phyloP scores from a whole-genome alignment of 2,797 vertebrate species.

The Microctenopoma stevenorrisi region DNA sequence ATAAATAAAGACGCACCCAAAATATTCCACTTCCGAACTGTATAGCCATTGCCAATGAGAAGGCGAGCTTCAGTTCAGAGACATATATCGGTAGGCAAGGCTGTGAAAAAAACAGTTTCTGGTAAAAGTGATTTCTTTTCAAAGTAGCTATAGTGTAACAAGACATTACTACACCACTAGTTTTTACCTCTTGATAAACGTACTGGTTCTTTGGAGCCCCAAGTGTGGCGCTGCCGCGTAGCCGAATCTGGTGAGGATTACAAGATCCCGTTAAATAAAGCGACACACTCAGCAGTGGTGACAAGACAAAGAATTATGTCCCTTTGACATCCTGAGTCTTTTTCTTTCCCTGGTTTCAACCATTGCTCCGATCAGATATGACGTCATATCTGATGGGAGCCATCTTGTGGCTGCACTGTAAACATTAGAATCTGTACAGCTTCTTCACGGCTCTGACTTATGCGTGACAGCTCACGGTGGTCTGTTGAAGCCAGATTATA shows the following conservation, averaged over 20 bases:
- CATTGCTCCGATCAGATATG: neutral
- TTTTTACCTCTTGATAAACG: slow-evolving; percentile 77
- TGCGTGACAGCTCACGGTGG: too few relatives aligned
- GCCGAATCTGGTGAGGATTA: slow-evolving; percentile 60
- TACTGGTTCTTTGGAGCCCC: slow-evolving; percentile 80
- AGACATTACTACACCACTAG: neutral
- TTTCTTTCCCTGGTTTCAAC: neutral
- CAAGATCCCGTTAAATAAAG: neutral
- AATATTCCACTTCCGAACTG: slow-evolving; percentile 79
- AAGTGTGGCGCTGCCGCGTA: slow-evolving; percentile 74
- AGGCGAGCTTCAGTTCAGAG: slow-evolving; percentile 74
- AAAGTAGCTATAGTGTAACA: neutral
- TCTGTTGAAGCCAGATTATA: too few relatives aligned
- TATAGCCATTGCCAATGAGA: slow-evolving; percentile 73
- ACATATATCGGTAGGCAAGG: slow-evolving; percentile 77
- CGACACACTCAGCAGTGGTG: neutral
- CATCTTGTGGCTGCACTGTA: too few relatives aligned
- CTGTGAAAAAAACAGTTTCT: slow-evolving; percentile 39
- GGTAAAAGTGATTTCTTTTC: slow-evolving; percentile 5
- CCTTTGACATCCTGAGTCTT: neutral
- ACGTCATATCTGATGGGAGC: too few relatives aligned
- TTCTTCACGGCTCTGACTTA: too few relatives aligned
- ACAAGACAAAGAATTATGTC: neutral
- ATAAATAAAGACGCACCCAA: slow-evolving; percentile 60
- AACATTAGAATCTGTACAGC: too few relatives aligned